Percentiles rank a stretch among this genome's conserved stretches.
These are phyloP conservation scores for Bufo bufo DNA, from an alignment of 2,113 vertebrate species.

Conservation along the genomic window DNA sequence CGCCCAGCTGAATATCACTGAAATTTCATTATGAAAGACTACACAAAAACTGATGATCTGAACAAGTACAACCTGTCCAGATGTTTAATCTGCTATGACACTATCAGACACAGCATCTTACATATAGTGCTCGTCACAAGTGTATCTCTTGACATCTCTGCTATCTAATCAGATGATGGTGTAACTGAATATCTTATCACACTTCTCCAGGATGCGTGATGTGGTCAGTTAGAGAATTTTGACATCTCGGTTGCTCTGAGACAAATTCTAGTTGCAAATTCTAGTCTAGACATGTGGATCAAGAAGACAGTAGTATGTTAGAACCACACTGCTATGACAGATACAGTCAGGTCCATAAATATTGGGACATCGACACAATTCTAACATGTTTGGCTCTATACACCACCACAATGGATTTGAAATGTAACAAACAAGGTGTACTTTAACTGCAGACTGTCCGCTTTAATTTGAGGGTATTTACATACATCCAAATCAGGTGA, in stretches of 20 bases:
- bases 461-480: no score
- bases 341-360: no score
- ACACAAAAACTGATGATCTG: no score
- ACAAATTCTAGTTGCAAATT: not conserved
- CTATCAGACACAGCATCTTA: not conserved
- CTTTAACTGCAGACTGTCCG: no score
- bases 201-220: not conserved
- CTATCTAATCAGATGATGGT: not conserved
- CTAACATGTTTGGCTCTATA: no score
- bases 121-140: not conserved
- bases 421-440: no score
- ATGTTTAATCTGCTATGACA: not conserved
- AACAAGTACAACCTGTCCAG: not conserved
- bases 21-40: no score
- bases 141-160: not conserved
- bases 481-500: no score
- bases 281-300: not conserved
- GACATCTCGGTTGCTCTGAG: not conserved
- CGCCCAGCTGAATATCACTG: no score
- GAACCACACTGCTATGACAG: slow-evolving; percentile 2
- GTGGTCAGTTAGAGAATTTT: not conserved
- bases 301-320: not conserved
- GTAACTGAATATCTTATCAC: not conserved
- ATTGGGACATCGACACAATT: no score
- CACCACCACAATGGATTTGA: no score